Percentiles rank a stretch among this genome's conserved stretches.
Evolutionary conservation across 2,888 invertebrate species (phyloP).

Genomic region (Oscheius sp.): DNA sequence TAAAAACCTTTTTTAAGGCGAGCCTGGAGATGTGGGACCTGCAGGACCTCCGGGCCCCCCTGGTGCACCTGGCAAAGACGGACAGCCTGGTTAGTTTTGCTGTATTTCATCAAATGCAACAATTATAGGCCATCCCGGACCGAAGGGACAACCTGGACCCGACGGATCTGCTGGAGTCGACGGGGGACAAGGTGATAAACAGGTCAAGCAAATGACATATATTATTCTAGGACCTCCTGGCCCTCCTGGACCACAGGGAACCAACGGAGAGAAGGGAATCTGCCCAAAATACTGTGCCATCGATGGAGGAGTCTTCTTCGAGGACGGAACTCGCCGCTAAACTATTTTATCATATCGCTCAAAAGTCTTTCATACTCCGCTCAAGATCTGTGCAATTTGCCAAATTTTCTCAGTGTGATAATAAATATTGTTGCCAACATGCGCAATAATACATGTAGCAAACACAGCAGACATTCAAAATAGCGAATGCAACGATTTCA

Average conservation of each 20-base stretch:
- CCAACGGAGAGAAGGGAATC: slow-evolving; percentile 66
- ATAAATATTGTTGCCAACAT: slow-evolving; percentile 13
- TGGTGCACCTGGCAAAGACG: slow-evolving; percentile 61
- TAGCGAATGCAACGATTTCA: no score
- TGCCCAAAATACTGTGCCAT: slow-evolving; percentile 65
- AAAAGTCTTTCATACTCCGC: slow-evolving; percentile 8
- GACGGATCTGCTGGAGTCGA: slow-evolving; percentile 68
- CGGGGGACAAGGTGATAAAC: slow-evolving; percentile 54
- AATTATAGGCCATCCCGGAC: slow-evolving; percentile 57
- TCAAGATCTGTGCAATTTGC: slow-evolving; percentile 31
- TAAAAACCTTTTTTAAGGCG: slow-evolving; percentile 26
- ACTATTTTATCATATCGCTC: not conserved
- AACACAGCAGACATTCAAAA: no score
- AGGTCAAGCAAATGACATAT: no score
- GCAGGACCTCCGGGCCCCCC: slow-evolving; percentile 63
- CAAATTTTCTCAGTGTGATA: slow-evolving; percentile 24
- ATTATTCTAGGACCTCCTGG: slow-evolving; percentile 44
- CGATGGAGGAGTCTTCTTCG: slow-evolving; percentile 70
- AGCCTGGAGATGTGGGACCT: slow-evolving; percentile 53
- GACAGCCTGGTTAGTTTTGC: slow-evolving; percentile 42
- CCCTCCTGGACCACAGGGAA: slow-evolving; percentile 61
- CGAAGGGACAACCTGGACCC: slow-evolving; percentile 67
- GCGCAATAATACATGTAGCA: no score
- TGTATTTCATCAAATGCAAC: not conserved
- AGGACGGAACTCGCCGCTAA: slow-evolving; percentile 66